phyloP scores from a whole-genome alignment of 2,888 invertebrate genomes.

The Automeris io region DNA sequence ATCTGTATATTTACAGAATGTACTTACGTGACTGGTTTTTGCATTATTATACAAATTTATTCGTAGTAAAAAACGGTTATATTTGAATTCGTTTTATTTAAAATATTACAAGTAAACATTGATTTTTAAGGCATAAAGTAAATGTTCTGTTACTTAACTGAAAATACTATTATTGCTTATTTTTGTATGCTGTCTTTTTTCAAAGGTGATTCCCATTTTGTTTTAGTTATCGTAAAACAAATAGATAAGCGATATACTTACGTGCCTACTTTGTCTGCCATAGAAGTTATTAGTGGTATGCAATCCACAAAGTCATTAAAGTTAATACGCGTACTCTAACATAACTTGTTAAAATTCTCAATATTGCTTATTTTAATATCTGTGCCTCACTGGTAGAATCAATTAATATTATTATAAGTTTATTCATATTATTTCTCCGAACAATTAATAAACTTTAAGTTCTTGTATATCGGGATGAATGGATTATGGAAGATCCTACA shows the following conservation, averaged over 20 bases:
- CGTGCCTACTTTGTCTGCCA: constrained; percentile 3
- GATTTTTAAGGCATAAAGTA: too few relatives aligned
- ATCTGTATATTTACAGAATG: not conserved
- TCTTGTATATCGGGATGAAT: too few relatives aligned
- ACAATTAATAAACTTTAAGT: too few relatives aligned
- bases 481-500: too few relatives aligned
- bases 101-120: not conserved
- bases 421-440: too few relatives aligned
- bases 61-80: not conserved
- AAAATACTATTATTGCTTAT: not conserved
- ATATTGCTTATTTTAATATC: too few relatives aligned
- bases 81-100: not conserved
- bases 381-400: too few relatives aligned
- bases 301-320: constrained; percentile 1
- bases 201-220: not conserved
- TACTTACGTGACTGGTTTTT: not conserved
- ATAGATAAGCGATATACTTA: not conserved
- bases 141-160: too few relatives aligned
- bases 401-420: too few relatives aligned
- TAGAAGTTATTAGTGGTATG: not conserved
- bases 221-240: not conserved
- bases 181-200: not conserved
- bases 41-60: not conserved
- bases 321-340: not conserved
- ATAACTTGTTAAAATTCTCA: too few relatives aligned